A percentile compares a stretch with the other conserved stretches of the same genome.
phyloP scores from a whole-genome alignment of 2,113 vertebrate species.

The Vireo altiloquus region DNA sequence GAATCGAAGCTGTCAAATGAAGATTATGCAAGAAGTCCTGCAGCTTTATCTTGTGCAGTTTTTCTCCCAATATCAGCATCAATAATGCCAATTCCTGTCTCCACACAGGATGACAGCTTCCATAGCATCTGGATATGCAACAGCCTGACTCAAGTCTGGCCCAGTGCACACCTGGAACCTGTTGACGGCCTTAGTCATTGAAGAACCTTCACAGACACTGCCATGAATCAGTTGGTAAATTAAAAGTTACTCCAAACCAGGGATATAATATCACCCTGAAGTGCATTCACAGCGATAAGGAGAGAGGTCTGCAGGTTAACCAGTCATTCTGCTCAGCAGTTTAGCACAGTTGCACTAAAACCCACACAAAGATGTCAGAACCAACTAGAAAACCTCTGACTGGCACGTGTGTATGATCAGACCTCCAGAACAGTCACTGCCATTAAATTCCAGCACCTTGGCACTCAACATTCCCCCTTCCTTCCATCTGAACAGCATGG shows the following conservation, averaged over 20 bases:
- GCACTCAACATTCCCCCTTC: neutral
- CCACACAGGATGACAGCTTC: neutral
- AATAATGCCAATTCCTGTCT: neutral
- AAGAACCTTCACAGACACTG: neutral
- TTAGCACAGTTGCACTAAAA: neutral
- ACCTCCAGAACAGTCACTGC: neutral
- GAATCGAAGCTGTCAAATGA: neutral
- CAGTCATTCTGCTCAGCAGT: conserved; percentile 8
- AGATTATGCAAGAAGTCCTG: neutral
- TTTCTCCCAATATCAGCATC: neutral
- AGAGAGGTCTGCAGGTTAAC: neutral
- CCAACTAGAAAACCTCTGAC: neutral
- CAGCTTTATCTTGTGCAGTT: neutral
- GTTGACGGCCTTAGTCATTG: neutral
- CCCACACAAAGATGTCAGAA: conserved; percentile 1
- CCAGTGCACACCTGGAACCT: neutral
- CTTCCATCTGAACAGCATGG: neutral
- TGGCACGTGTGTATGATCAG: neutral
- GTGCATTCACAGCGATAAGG: neutral
- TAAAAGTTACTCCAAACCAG: neutral
- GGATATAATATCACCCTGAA: neutral
- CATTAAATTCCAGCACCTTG: neutral
- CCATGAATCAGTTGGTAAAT: neutral
- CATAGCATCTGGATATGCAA: neutral
- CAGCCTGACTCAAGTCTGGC: neutral